These are phyloP conservation scores for Aphis gossypii DNA, from an alignment of 1,140 invertebrate genomes.

Conservation along the genomic window DNA sequence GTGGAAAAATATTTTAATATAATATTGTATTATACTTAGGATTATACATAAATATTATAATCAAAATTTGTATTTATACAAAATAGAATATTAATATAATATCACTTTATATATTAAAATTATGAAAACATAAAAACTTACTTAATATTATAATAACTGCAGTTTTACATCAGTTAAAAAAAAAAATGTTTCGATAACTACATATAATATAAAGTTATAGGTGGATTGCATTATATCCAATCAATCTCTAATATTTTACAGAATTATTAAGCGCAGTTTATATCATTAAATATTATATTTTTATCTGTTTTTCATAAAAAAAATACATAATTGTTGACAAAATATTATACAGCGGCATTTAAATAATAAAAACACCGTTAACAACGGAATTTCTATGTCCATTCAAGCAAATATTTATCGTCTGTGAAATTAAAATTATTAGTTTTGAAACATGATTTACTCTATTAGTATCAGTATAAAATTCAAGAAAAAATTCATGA, in stretches of 20 bases:
- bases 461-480: not conserved
- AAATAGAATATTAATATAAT: not conserved
- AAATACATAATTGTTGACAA: too few species aligned
- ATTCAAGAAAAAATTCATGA: not conserved
- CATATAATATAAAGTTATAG: too few species aligned
- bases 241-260: too few species aligned
- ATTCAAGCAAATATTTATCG: not conserved
- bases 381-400: not conserved
- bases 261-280: too few species aligned
- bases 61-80: not conserved
- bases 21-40: not conserved
- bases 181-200: not conserved
- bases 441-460: not conserved
- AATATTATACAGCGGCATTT: too few species aligned
- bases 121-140: not conserved
- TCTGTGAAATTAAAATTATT: not conserved
- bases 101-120: not conserved
- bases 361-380: not conserved
- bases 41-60: not conserved
- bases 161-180: not conserved
- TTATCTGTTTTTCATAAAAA: too few species aligned
- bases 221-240: too few species aligned
- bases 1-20: not conserved
- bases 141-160: not conserved
- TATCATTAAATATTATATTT: too few species aligned